These are phyloP conservation scores for Lasioglossum villosulum DNA, from an alignment of 2,888 invertebrate species.

Conservation along the genomic window DNA sequence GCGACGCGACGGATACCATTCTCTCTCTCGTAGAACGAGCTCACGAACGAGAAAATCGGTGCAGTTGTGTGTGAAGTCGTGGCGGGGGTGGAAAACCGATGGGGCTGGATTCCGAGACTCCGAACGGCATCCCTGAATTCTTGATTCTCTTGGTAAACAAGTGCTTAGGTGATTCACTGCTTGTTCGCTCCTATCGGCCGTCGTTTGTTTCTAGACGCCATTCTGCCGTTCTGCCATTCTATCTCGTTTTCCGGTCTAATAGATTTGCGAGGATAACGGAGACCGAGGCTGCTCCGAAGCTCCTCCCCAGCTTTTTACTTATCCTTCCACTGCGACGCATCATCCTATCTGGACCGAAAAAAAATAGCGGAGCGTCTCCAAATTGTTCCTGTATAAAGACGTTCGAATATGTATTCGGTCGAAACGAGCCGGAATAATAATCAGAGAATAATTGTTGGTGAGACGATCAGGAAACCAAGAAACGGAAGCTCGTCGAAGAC, in stretches of 20 bases:
- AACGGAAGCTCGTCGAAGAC: constrained; percentile 14
- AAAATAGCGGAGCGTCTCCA: neutral
- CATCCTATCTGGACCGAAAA: neutral
- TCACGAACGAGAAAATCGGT: constrained; percentile 19
- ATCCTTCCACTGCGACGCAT: constrained; percentile 10
- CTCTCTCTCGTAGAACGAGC: constrained; percentile 12
- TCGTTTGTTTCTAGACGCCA: constrained; percentile 83
- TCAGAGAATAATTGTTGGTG: neutral
- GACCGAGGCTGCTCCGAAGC: constrained; percentile 35
- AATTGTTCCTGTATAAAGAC: neutral
- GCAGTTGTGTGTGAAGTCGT: constrained; percentile 8
- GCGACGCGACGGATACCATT: constrained; percentile 21
- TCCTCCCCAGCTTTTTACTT: constrained; percentile 44
- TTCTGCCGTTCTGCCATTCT: constrained; percentile 77
- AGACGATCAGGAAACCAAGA: neutral
- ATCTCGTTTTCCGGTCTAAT: constrained; percentile 83
- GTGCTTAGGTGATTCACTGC: constrained; percentile 84
- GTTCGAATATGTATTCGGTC: neutral
- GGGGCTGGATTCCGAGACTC: constrained; percentile 78
- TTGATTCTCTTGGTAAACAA: constrained; percentile 84
- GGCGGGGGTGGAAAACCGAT: constrained; percentile 63
- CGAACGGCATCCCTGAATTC: constrained; percentile 81
- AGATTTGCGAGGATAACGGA: constrained; percentile 73
- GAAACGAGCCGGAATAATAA: neutral
- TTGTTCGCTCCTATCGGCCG: constrained; percentile 82